Evolutionary conservation across 2,888 invertebrate genomes (phyloP), one percentile per base, ranked within the genome.

Genomic region (Eupithecia subfuscata): DNA sequence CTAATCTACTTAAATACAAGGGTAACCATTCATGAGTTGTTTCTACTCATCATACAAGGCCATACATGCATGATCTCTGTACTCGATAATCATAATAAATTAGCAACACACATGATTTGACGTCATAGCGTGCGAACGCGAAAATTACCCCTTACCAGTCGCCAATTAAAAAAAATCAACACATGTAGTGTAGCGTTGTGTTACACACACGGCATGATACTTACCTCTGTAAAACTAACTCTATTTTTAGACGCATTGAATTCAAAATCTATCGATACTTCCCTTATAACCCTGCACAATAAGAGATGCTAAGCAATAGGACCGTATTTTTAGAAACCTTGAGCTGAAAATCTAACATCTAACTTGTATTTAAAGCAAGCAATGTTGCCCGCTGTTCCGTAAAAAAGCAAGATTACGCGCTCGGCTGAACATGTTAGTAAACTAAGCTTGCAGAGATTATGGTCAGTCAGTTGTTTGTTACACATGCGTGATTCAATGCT

Each of bases 391-490:
- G 83, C 76, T 84, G 83, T 84, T 81, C 85, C 87, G 84, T 84
- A 85, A 85, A 87, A 85, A 82, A 81, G 78, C 79, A 73, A 81
- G 84, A 89, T 91, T 89, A 89, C 86, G 85, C 86, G 88, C 84
- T 85, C 84, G 76, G 84, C 78, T 83, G 83, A 81, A 81, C 86
- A 84, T 85, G 84, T 43, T 68, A 68, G 43, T 86, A 87, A 88
- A 86, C 84, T 84, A 80, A 82, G 68, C 68, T 68, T 68, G 37
- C 65, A 37, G 5, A 40, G 37, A 67, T 67, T 67, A 67, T 22
- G 65, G 65, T n/a, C 65, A 65, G 65, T 65, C 63, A 34, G 30
- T 34, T 67, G 37, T 37, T 37, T 67, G 37, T 37, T 37, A 67
- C 43, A 68, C 68, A 45, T 68, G 68, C 11, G 22, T 68, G 68